A percentile compares a stretch with the other conserved stretches of the same genome.
Conservation (phyloP, 2,797 vertebrate species). For the Clarias fuscus region DNA sequence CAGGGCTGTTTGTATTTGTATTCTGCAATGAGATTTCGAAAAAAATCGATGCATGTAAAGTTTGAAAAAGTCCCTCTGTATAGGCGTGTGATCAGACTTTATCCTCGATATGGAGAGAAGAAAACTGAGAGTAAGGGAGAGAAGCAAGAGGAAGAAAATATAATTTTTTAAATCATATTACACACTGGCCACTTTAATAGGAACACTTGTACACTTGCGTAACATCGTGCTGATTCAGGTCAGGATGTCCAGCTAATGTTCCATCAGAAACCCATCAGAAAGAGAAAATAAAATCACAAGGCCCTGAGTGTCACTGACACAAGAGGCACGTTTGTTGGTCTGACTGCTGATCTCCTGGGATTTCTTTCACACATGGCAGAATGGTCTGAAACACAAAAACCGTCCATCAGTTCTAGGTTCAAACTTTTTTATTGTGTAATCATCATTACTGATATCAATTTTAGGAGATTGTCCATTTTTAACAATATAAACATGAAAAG, state of each 20-base stretch:
- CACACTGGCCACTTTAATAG: neutral
- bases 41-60: neutral
- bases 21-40: neutral
- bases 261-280: neutral
- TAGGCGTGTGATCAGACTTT: neutral
- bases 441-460: too few species aligned
- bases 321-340: neutral
- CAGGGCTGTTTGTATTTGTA: neutral
- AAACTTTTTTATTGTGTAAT: too few species aligned
- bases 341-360: neutral
- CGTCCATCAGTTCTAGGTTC: too few species aligned
- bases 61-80: neutral
- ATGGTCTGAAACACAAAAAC: neutral
- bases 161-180: neutral
- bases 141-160: neutral
- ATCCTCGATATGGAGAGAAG: neutral
- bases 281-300: neutral
- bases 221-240: neutral
- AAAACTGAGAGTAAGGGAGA: neutral
- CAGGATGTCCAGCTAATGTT: neutral
- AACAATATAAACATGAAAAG: too few species aligned
- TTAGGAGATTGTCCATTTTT: too few species aligned
- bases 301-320: neutral
- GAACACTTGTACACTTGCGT: neutral
- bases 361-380: neutral